Evolutionary conservation across 1,140 invertebrate genomes (phyloP).

Genomic region (Bombus huntii): DNA sequence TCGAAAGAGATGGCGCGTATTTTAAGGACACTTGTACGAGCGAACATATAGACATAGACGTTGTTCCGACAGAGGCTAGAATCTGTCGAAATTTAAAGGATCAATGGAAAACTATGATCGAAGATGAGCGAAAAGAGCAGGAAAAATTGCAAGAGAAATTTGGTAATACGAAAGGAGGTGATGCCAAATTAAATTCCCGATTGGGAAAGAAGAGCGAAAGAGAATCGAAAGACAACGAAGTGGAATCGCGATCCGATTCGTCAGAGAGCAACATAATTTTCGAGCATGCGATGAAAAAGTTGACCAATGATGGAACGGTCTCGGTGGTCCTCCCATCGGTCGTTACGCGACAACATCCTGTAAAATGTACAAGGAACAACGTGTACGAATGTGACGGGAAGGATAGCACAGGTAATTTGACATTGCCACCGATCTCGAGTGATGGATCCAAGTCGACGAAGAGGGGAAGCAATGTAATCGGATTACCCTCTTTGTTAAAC

Average conservation of each 20-base stretch:
- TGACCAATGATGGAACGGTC: fast-evolving
- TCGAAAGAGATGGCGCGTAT: neutral
- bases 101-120: neutral
- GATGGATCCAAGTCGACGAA: constrained; percentile 69
- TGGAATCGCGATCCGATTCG: constrained; percentile 33
- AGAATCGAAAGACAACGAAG: constrained; percentile 21
- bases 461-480: constrained; percentile 64
- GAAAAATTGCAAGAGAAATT: neutral
- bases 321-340: constrained; percentile 59
- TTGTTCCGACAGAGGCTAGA: neutral
- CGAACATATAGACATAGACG: neutral
- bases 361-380: constrained; percentile 54
- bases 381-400: neutral
- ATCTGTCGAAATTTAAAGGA: neutral
- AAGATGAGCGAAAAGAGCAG: neutral
- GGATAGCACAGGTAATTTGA: constrained; percentile 64
- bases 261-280: neutral
- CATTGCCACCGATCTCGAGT: constrained; percentile 76
- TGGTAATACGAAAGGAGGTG: neutral
- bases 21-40: neutral
- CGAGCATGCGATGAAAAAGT: constrained; percentile 40
- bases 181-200: neutral
- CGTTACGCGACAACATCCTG: constrained; percentile 67
- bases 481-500: constrained; percentile 70
- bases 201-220: neutral